These are phyloP conservation scores for Brachionus plicatilis DNA, from an alignment of 1,140 invertebrate species.

Conservation along the genomic window DNA sequence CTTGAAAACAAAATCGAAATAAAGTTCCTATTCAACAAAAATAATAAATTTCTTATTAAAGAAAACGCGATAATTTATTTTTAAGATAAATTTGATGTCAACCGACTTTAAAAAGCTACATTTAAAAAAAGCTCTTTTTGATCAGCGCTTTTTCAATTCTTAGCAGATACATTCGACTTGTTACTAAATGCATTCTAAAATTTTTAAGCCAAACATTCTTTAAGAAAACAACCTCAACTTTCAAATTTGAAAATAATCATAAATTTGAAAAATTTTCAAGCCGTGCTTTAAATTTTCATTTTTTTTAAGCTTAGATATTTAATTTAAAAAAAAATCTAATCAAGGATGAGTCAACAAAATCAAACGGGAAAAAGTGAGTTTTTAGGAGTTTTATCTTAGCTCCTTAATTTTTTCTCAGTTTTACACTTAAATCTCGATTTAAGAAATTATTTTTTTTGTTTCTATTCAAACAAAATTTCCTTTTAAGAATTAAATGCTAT, in stretches of 20 bases:
- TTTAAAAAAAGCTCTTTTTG: not conserved
- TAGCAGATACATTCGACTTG: not conserved
- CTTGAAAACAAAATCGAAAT: no score
- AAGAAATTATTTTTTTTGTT: no score
- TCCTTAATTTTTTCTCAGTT: not conserved
- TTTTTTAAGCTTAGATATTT: no score
- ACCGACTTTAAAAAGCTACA: not conserved
- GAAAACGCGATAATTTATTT: not conserved
- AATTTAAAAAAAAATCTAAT: not conserved
- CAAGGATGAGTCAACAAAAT: not conserved
- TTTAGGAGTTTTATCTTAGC: not conserved
- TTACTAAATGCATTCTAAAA: not conserved
- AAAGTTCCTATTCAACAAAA: no score
- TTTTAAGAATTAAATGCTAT: not conserved
- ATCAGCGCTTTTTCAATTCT: slow-evolving; percentile 28
- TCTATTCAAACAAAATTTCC: no score
- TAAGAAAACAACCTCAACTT: not conserved
- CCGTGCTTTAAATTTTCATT: no score
- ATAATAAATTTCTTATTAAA: no score
- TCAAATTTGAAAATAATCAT: no score
- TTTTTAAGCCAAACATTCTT: not conserved
- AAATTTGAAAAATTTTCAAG: no score
- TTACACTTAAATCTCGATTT: not conserved
- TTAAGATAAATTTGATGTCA: not conserved
- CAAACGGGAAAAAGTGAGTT: not conserved